Base-by-base conservation (phyloP, 2,113 vertebrate species). In the Rana temporaria region DNA sequence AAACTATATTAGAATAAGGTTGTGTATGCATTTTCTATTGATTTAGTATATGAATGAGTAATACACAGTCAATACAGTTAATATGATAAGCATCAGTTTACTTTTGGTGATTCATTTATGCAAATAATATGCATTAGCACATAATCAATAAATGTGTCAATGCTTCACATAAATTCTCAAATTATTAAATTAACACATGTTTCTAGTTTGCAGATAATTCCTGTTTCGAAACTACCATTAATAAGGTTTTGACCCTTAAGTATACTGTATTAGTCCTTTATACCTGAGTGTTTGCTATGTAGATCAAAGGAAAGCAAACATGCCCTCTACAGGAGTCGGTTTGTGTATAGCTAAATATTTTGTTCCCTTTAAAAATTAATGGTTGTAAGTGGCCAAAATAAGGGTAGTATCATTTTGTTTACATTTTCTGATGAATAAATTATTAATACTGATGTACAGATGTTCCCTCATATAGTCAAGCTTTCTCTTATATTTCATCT, bases 331-430 rank as follows among this genome's bases (percentile, higher is more conserved):
- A 38, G 30, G n/a, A 55, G 59, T 59, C 69, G 56, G 16, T 56
- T 53, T 82, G 26, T 74, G 30, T 59, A 73, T 8, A 74, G 48
- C 24, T 73, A 64, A 82, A 82, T 82, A 82, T 65, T 74, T 60
- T 19, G 72, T 72, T 34, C 19, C 53, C 69, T 64, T 81, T 38
- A 56, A 73, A 81, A 65, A 73, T 38, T 12, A 81, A 81, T 65
- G 59, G n/a, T 56, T 71, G 22, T 30, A 53, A 81, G 68, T 0
- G 24, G 32, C 42, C 59, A 64, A 73, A 42, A 71, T 80, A 22
- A 32, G 30, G 57, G 34, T 81, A 56, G 19, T n/a, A 56, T 55
- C 24, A 72, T 56, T 66, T 34, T 55, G 64, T 53, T 78, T 32
- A 68, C 57, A 20, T 62, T 81, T 70, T 16, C 20, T 19, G 3